Conservation (phyloP, 2,888 invertebrate species). For the Drosophila lutescens region DNA sequence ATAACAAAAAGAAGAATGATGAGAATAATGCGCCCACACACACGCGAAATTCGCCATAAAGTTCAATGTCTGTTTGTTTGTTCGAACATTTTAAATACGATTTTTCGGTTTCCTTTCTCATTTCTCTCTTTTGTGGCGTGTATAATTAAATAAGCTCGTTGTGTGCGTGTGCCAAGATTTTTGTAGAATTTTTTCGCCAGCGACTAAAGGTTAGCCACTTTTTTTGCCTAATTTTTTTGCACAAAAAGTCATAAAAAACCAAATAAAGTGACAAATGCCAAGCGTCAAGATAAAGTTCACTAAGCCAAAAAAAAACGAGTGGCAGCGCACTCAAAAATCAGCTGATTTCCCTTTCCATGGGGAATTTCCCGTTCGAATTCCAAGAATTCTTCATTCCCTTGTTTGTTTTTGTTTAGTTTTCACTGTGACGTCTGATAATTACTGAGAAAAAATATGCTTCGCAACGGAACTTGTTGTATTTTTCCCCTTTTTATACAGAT, state of each 20-base stretch:
- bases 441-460: constrained; percentile 6
- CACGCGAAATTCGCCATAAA: constrained; percentile 48
- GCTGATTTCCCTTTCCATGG: constrained; percentile 33
- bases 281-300: constrained; percentile 42
- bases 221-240: constrained; percentile 13
- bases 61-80: constrained; percentile 71
- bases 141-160: constrained; percentile 58
- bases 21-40: constrained; percentile 47
- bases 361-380: constrained; percentile 12
- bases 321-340: constrained; percentile 17
- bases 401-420: constrained; percentile 4
- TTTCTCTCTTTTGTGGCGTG: constrained; percentile 35
- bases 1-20: constrained; percentile 31
- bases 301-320: constrained; percentile 1
- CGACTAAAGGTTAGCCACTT: constrained; percentile 55
- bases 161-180: constrained; percentile 21
- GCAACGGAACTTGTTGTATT: not conserved
- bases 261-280: constrained; percentile 58
- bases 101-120: constrained; percentile 8
- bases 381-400: not conserved
- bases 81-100: constrained; percentile 50
- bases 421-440: not conserved
- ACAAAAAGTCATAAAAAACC: constrained; percentile 17
- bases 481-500: not conserved
- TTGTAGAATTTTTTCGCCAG: constrained; percentile 21